Evolutionary conservation across 2,797 vertebrate genomes (phyloP).

Genomic region (Linurgus olivaceus): DNA sequence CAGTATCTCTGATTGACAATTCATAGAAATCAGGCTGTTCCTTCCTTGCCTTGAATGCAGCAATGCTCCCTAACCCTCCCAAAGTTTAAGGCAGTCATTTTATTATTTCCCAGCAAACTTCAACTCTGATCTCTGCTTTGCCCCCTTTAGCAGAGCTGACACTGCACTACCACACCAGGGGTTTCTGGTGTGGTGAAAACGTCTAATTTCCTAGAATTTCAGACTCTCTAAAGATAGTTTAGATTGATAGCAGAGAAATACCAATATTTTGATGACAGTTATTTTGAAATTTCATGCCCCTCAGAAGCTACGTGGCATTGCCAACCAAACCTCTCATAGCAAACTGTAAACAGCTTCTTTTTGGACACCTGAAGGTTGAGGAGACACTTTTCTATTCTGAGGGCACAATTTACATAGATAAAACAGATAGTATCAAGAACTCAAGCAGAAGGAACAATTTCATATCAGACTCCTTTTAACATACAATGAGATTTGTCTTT

Average conservation of each 20-base stretch:
- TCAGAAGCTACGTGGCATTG: not conserved
- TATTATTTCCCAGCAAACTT: not conserved
- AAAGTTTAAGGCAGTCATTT: not conserved
- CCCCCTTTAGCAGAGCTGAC: not conserved
- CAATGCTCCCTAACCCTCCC: fast-evolving
- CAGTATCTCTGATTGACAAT: fast-evolving
- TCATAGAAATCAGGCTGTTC: not conserved
- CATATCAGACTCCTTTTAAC: not conserved
- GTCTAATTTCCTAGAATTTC: not conserved
- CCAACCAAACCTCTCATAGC: not conserved
- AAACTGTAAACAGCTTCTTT: not conserved
- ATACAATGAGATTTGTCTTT: not conserved
- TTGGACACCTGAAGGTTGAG: not conserved
- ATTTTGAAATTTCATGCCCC: not conserved
- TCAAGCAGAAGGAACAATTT: not conserved
- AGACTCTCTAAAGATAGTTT: not conserved
- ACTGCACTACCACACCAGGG: fast-evolving
- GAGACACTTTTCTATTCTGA: not conserved
- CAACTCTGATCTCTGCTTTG: not conserved
- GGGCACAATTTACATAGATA: not conserved
- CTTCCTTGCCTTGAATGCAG: not conserved
- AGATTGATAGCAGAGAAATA: not conserved
- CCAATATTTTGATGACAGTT: not conserved
- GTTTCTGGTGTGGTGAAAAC: not conserved
- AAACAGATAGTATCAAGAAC: not conserved